Base-by-base conservation (phyloP, 1,140 invertebrate genomes). In the Eubasilissa regina region DNA sequence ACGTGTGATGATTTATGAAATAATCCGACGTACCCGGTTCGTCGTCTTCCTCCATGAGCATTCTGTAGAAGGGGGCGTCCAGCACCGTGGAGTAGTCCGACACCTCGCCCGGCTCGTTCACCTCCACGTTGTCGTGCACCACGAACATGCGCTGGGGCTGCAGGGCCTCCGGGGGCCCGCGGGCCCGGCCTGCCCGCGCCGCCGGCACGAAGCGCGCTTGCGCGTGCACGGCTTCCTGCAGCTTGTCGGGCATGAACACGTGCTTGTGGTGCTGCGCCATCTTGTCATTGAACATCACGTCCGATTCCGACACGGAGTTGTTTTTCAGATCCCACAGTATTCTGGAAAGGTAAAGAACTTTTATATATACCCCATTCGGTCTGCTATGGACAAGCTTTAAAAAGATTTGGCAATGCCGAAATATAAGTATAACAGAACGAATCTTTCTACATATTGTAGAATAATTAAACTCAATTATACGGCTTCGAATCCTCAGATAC, bases 71-170 rank as follows among this genome's bases (percentile, higher is more conserved):
- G 0, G 91, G 88, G 4, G 91, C 90, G 84, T 92, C 91, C n/a
- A 90, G 89, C 48, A 93, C 88, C 4, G 87, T 90, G 70, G 90
- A 90, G 77, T 94, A 94, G 47, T 93, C 89, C 11, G 89, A 87
- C 6, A 87, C 87, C 80, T 93, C 90, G 62, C 92, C 89, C 0
- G 91, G 88, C 58, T 94, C 90, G 13, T 90, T 90, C 1, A 95
- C 91, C 81, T 95, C 93, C n/a, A 95, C 90, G 81, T 95, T 95
- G 78, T 95, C 93, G 83, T 94, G 93, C 3, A 94, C 90, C 21
- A 95, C 88, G 75, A 91, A 94, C 12, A 95, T 90, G 19, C 93
- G 88, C 10, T 93, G 89, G 0, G 92, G 88, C n/a, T 91, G 89
- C 10, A 95, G 83, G 0, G 92, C 90, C 85, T 94, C 91, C 15